Base-by-base conservation (phyloP, 1,140 invertebrate species). In the Drosophila dunni region DNA sequence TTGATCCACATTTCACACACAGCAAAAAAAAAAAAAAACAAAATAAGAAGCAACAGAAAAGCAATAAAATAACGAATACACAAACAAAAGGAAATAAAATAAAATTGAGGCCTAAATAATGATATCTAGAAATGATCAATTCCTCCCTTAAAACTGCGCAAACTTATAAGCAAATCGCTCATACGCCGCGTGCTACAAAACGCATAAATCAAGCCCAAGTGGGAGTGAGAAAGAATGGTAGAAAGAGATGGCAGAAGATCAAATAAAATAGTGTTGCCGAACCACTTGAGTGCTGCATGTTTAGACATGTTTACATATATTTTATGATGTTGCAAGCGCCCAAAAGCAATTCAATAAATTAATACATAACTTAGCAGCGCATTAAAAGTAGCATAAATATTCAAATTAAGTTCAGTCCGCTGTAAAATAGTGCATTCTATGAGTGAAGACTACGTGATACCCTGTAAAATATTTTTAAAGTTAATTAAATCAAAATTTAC, bases 1-100 rank as follows among this genome's bases (percentile, higher is more conserved):
- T 86, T 86, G 83, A 83, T 86, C 83, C 79, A 86, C 79, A 75
- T 86, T 88, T 79, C 58, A 53, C 24, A 29, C 58, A 53, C 24
- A 29, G 24, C 24, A 63, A 75, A 76, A 63, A 69, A 38, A 24
- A 46, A 38, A 44, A 51, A 45, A 51, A 36, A n/a, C 34, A 40
- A 44, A 62, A 38, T 10, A 45, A 46, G 17, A 61, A 36, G 20
- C 33, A 45, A 42, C 42, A 44, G 33, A 60, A 71, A 36, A 71
- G 48, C 48, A 51, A 65, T 50, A 61, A 46, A 51, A 33, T 29
- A 29, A 29, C 24, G 24, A 29, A 29, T 6, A 29, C 6, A 5
- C 36, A 38, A 42, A 17, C 29, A 63, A 56, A 51, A 24, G 4
- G 15, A 42, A 29, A 29, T 29, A 1, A 42, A 42, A 50, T 13